Evolutionary conservation across 2,888 invertebrate genomes (phyloP).

Genomic region (Allophyes oxyacanthae): DNA sequence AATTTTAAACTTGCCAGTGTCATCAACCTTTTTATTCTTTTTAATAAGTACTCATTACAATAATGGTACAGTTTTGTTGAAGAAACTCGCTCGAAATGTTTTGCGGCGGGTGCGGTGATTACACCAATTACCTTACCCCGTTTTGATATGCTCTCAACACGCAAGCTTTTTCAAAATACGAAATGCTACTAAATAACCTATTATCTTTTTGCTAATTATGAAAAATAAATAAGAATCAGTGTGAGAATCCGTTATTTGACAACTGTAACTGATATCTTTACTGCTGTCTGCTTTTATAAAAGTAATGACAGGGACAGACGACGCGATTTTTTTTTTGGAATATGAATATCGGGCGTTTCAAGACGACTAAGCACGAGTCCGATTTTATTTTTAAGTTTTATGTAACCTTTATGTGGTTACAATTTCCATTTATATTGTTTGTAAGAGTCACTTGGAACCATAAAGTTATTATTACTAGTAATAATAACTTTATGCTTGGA

Average conservation of each 20-base stretch:
- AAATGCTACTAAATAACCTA: conserved; percentile 31
- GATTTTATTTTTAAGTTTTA: too few relatives aligned
- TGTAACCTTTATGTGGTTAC: too few relatives aligned
- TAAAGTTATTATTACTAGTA: too few relatives aligned
- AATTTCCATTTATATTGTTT: too few relatives aligned
- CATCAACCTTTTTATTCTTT: conserved; percentile 58
- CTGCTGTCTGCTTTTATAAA: background rate
- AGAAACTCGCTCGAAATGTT: conserved; percentile 48
- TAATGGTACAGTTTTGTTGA: conserved; percentile 52
- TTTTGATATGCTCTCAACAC: conserved; percentile 54
- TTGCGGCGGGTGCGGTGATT: conserved; percentile 41
- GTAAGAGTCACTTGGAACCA: too few relatives aligned
- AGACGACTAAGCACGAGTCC: too few relatives aligned
- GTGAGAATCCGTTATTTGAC: conserved; percentile 18
- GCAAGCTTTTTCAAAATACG: conserved; percentile 51
- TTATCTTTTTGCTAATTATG: conserved; percentile 33
- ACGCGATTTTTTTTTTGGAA: too few relatives aligned
- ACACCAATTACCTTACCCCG: conserved; percentile 47
- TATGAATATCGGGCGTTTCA: too few relatives aligned
- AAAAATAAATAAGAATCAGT: conserved; percentile 30
- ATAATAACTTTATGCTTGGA: too few relatives aligned
- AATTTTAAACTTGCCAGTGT: conserved; percentile 42
- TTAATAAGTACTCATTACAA: conserved; percentile 55
- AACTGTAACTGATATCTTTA: background rate
- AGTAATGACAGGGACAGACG: too few relatives aligned